phyloP scores from a whole-genome alignment of 2,797 vertebrate genomes.

The Furcifer pardalis region DNA sequence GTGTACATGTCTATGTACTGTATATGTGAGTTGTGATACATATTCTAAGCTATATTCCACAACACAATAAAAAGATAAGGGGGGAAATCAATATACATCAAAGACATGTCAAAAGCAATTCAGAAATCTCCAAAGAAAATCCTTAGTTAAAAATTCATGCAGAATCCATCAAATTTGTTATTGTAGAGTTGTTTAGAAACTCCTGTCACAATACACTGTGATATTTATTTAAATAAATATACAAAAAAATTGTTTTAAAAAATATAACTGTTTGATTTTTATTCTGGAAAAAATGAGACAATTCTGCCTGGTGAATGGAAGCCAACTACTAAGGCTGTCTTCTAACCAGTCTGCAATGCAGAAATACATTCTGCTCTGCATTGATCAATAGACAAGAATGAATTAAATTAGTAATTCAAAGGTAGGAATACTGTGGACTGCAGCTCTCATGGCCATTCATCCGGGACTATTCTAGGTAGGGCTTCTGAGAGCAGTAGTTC shows the following conservation, averaged over 20 bases:
- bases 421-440: not conserved
- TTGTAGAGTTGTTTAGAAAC: slow-evolving; percentile 11
- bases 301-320: not conserved
- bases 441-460: not conserved
- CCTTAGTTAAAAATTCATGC: slow-evolving; percentile 30
- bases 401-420: not conserved
- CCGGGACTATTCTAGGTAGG: not conserved
- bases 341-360: not conserved
- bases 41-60: slow-evolving; percentile 4
- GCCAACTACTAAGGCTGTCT: not conserved
- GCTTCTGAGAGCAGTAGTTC: not conserved
- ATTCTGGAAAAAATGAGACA: not conserved
- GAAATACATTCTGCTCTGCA: not conserved
- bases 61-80: slow-evolving; percentile 7
- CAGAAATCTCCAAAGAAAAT: slow-evolving; percentile 27
- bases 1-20: not conserved
- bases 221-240: slow-evolving; percentile 17
- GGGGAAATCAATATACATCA: slow-evolving; percentile 7
- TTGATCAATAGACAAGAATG: not conserved
- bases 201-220: slow-evolving; percentile 1
- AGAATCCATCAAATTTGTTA: slow-evolving; percentile 15
- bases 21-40: not conserved
- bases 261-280: not conserved
- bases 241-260: no score
- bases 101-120: slow-evolving; percentile 11